Conservation (phyloP, 1,140 invertebrate species). For the Zaprionus vittiger region DNA sequence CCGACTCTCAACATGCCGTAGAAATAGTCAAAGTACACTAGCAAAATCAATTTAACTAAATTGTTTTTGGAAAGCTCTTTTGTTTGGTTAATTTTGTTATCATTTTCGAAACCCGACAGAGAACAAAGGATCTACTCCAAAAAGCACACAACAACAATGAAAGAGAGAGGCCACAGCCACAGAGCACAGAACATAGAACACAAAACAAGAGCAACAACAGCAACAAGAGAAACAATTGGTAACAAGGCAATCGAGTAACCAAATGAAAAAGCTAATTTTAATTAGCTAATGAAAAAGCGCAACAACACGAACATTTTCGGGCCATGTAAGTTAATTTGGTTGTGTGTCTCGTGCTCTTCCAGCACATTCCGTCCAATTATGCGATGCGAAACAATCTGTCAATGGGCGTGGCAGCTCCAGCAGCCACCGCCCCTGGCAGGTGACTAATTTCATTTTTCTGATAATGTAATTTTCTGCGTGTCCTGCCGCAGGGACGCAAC, state of each 20-base stretch:
- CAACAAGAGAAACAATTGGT: slow-evolving; percentile 22
- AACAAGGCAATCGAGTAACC: slow-evolving; percentile 46
- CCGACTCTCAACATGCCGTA: not conserved
- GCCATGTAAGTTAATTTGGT: slow-evolving; percentile 43
- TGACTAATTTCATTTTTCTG: slow-evolving; percentile 55
- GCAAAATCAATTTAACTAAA: slow-evolving; percentile 45
- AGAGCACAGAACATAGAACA: slow-evolving; percentile 1
- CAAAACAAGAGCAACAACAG: slow-evolving; percentile 23
- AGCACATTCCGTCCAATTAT: slow-evolving; percentile 33
- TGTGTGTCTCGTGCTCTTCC: not conserved
- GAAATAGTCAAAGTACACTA: not conserved
- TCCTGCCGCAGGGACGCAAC: not conserved
- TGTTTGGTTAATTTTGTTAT: slow-evolving; percentile 37
- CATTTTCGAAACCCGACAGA: slow-evolving; percentile 29
- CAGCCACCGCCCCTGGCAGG: slow-evolving; percentile 29
- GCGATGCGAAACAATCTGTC: slow-evolving; percentile 31
- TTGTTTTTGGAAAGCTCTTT: slow-evolving; percentile 28
- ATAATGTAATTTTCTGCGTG: slow-evolving; percentile 58
- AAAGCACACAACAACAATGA: slow-evolving; percentile 22
- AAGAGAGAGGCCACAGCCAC: not conserved
- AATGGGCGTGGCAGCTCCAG: slow-evolving; percentile 30
- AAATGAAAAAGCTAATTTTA: slow-evolving; percentile 54
- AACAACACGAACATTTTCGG: slow-evolving; percentile 39
- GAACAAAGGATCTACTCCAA: slow-evolving; percentile 14
- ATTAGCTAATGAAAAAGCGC: slow-evolving; percentile 55